These are phyloP conservation scores for Apodemia mormo DNA, from an alignment of 2,888 invertebrate genomes.

Conservation along the genomic window DNA sequence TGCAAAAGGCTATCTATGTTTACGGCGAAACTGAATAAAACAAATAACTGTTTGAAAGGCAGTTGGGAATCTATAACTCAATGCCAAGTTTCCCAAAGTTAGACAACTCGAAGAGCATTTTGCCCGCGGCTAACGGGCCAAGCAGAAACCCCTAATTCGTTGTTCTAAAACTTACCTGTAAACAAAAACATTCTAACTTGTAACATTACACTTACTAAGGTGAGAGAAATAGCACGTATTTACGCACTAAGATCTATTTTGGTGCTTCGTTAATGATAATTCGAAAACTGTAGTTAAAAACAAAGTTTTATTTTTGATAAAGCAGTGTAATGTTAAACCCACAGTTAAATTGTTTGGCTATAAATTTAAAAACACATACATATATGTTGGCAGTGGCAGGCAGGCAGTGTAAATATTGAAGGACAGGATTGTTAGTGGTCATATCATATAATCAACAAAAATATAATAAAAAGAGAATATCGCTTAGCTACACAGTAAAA, in stretches of 20 bases:
- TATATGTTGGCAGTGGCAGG: too few species aligned
- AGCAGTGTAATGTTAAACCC: too few species aligned
- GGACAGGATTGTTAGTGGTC: too few species aligned
- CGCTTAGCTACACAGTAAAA: too few species aligned
- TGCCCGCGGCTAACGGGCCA: constrained; percentile 59
- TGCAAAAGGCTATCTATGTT: constrained; percentile 67
- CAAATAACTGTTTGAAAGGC: constrained; percentile 76
- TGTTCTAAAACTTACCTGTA: constrained; percentile 68
- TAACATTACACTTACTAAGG: constrained; percentile 41
- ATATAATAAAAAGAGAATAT: too few species aligned
- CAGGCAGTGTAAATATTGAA: too few species aligned
- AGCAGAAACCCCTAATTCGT: constrained; percentile 61
- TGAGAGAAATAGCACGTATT: constrained; percentile 33
- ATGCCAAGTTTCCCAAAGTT: constrained; percentile 75
- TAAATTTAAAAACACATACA: too few species aligned
- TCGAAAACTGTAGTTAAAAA: too few species aligned
- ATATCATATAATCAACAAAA: too few species aligned
- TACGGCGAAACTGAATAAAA: constrained; percentile 72
- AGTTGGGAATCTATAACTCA: constrained; percentile 79
- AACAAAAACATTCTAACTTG: constrained; percentile 61
- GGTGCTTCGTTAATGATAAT: background rate
- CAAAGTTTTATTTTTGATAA: too few species aligned
- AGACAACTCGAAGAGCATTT: constrained; percentile 65
- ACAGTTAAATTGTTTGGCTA: too few species aligned
- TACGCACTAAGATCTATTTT: background rate